phyloP scores from a whole-genome alignment of 92 coral and sea anemone genomes.

The Porites rus region DNA sequence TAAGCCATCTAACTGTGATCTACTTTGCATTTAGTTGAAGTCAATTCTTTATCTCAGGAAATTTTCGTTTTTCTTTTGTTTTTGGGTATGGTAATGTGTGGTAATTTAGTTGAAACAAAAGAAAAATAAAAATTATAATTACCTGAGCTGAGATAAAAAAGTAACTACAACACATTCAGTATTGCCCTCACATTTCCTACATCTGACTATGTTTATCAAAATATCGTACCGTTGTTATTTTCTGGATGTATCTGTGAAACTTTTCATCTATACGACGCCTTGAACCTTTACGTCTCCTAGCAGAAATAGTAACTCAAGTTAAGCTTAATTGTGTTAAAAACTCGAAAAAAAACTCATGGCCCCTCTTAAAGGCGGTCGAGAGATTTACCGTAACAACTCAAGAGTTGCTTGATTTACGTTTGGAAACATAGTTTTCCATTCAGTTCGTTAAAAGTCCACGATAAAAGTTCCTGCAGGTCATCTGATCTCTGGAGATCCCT shows the following conservation, averaged over 20 bases:
- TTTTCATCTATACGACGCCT: conserved; percentile 83
- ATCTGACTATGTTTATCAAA: conserved; percentile 37
- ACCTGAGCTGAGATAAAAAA: too few species aligned
- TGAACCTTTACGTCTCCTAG: conserved; percentile 28
- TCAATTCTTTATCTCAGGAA: too few species aligned
- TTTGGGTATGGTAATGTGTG: too few species aligned
- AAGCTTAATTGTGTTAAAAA: background rate
- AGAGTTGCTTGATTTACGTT: conserved; percentile 48
- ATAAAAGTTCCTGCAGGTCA: too few species aligned
- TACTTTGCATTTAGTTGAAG: too few species aligned
- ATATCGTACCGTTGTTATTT: conserved; percentile 87
- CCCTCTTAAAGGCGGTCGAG: background rate
- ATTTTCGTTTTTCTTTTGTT: too few species aligned
- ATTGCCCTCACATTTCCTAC: conserved; percentile 40
- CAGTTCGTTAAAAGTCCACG: too few species aligned
- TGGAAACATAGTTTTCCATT: conserved; percentile 27
- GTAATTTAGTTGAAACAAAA: too few species aligned
- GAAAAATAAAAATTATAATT: too few species aligned
- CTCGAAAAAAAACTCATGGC: background rate
- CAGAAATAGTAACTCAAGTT: background rate
- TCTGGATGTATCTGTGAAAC: conserved; percentile 90
- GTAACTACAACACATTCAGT: too few species aligned
- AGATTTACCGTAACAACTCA: conserved; percentile 39
- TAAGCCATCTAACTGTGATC: too few species aligned
- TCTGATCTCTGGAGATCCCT: too few species aligned